Base-by-base conservation (phyloP, 2,113 vertebrate species). In the Tenebrosternarchus preto region DNA sequence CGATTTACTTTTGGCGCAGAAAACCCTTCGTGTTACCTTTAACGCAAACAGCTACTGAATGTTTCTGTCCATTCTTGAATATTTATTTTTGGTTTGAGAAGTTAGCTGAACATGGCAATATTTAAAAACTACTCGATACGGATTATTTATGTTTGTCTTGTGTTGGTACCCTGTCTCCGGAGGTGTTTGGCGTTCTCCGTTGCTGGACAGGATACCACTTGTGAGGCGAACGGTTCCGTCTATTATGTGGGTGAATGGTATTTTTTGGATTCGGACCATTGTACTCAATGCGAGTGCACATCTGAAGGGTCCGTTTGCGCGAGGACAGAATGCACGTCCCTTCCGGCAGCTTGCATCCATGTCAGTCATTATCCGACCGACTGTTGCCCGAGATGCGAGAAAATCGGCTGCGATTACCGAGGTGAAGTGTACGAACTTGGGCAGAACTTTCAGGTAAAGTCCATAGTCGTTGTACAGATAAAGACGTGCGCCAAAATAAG, bases 161-260 rank as follows among this genome's bases (percentile, higher is more conserved):
- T 50, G 11, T 50, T 1, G 43, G 43, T 15, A 12, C 64, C 92
- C 0, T 85, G 82, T 80, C 81, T 85, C 2, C 83, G 67, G 70
- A 36, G 67, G 71, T 73, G 31, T 2, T 80, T 80, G 0, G 84
- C 89, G 6, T 91, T 92, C 81, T 91, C 91, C 0, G 86, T 92
- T n/a, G 88, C 89, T 16, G 91, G 88, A 0, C 93, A 92, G 9
- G 91, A 90, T n/a, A 92, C 92, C 4, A 86, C 33, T 85, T 95
- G 94, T 64, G 92, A 94, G 76, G 94, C 91, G 8, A 94, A 95
- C 86, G 94, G 92, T 61, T 94, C 93, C 84, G 60, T 93, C 1
- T 95, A 95, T 77, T 95, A 94, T 82, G 88, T 93, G 19, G 94
- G 94, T 0, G 94, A 95, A 85, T 95, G 94, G 94, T 95, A 92